A percentile compares a stretch with the other conserved stretches of the same genome.
Conservation (phyloP, 2,888 invertebrate species). For the Drosophila suboccidentalis region DNA sequence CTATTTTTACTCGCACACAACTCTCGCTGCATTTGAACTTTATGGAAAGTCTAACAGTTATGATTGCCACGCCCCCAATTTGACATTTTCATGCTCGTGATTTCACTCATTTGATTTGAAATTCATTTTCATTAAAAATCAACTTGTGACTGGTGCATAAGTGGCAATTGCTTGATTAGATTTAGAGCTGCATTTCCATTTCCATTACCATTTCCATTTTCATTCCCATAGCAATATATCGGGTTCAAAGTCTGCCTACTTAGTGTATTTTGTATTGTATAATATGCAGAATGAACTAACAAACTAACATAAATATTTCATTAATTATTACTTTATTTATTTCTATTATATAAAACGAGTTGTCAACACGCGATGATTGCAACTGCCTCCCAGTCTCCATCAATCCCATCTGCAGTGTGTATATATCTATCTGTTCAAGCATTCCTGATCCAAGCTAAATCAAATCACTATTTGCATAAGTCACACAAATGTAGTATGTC, state of each 20-base stretch:
- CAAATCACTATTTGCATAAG: slow-evolving; percentile 33
- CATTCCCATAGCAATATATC: not conserved
- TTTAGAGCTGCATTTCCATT: slow-evolving; percentile 15
- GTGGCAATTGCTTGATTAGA: slow-evolving; percentile 35
- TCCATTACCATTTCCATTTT: slow-evolving; percentile 3
- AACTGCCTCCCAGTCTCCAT: not conserved
- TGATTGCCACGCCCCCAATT: slow-evolving; percentile 11
- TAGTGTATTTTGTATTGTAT: slow-evolving; percentile 3
- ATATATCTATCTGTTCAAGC: not conserved
- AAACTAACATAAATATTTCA: slow-evolving; percentile 13
- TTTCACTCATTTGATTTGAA: slow-evolving; percentile 34
- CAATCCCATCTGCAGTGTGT: too few relatives aligned
- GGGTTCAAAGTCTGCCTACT: not conserved
- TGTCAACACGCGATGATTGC: slow-evolving; percentile 16
- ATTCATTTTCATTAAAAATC: slow-evolving; percentile 44
- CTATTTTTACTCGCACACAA: slow-evolving; percentile 12
- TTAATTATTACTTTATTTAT: slow-evolving; percentile 1
- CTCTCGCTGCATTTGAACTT: slow-evolving; percentile 10
- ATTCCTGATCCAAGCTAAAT: not conserved
- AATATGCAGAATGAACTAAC: not conserved
- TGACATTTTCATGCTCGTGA: slow-evolving; percentile 23
- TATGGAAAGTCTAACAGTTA: slow-evolving; percentile 5
- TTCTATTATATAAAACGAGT: slow-evolving; percentile 16
- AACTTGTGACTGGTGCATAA: slow-evolving; percentile 30
- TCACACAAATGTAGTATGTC: slow-evolving; percentile 20